Percentiles rank a stretch among this genome's conserved stretches.
Evolutionary conservation across 2,797 vertebrate species (phyloP).

Genomic region (Sebastes baramenuke): DNA sequence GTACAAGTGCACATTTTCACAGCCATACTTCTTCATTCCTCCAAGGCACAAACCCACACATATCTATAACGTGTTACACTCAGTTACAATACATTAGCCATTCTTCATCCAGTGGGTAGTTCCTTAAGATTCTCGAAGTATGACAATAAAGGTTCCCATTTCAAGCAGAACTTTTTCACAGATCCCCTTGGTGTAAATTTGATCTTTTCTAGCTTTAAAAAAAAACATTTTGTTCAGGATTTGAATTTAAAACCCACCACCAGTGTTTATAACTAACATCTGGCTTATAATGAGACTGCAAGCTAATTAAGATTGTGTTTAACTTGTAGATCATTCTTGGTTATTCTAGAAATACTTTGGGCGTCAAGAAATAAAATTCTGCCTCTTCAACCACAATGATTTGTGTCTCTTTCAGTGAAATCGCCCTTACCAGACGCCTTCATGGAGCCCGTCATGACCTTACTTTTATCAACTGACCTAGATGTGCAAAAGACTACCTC

Average conservation of each 20-base stretch:
- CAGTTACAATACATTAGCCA: no score
- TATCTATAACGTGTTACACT: no score
- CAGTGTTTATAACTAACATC: not conserved
- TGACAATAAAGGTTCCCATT: not conserved
- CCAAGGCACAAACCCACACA: no score
- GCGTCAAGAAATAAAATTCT: not conserved
- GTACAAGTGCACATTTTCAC: no score
- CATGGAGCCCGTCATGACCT: constrained; percentile 76
- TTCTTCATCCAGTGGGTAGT: not conserved
- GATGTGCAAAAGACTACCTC: constrained; percentile 83
- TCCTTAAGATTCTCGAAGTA: not conserved
- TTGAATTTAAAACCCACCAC: not conserved
- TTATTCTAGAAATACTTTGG: not conserved
- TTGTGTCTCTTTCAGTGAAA: constrained; percentile 67
- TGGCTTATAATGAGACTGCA: not conserved
- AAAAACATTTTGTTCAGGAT: no score
- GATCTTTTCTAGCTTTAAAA: no score
- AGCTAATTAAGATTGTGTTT: not conserved
- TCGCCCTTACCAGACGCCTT: constrained; percentile 74
- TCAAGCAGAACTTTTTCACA: not conserved
- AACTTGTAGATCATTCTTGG: not conserved
- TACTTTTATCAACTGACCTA: constrained; percentile 81
- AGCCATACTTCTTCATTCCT: no score
- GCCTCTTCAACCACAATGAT: not conserved
- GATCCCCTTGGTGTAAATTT: not conserved